These are phyloP conservation scores for Sialia sialis DNA, from an alignment of 2,113 vertebrate genomes.

Conservation along the genomic window DNA sequence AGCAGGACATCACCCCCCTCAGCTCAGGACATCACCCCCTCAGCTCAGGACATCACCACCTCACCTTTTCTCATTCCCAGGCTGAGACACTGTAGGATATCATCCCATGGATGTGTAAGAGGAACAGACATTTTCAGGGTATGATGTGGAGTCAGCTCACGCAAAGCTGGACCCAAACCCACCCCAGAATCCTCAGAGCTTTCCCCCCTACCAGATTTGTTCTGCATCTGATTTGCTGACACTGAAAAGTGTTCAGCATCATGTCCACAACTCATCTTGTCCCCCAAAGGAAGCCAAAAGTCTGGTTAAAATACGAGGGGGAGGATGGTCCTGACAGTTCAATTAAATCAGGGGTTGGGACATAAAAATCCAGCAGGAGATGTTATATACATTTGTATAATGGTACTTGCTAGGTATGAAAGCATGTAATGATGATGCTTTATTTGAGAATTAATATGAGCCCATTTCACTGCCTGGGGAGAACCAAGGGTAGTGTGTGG, in stretches of 20 bases:
- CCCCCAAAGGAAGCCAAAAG: neutral
- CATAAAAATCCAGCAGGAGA: neutral
- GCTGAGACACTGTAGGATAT: neutral
- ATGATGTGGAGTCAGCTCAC: neutral
- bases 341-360: neutral
- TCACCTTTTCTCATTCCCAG: neutral
- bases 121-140: neutral
- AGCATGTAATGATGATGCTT: neutral
- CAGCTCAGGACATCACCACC: neutral
- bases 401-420: neutral
- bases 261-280: neutral
- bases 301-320: neutral
- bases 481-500: rapidly evolving
- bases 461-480: neutral
- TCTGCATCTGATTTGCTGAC: neutral
- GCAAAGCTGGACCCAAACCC: neutral
- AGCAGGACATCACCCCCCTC: too few relatives aligned
- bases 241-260: rapidly evolving
- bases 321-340: neutral
- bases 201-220: neutral
- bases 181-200: neutral
- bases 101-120: neutral
- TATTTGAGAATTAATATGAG: neutral
- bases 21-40: neutral
- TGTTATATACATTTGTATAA: neutral